Conservation (phyloP, 2,797 vertebrate species). For the Tolypeutes matacus region DNA sequence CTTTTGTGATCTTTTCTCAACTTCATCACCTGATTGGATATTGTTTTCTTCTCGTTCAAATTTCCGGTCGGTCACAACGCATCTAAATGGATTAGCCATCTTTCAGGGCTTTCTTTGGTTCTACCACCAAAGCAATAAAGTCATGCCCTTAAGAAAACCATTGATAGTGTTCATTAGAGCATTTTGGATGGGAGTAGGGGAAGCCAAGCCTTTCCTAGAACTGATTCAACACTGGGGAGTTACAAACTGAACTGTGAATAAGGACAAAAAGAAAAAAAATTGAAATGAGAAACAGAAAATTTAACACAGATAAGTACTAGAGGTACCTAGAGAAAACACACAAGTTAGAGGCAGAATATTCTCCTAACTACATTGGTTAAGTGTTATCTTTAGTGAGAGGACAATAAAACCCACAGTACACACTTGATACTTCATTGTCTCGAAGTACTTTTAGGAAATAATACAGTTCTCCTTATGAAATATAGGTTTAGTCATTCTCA, state of each 20-base stretch:
- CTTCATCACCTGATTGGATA: neutral
- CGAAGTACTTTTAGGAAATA: neutral
- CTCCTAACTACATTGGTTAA: neutral
- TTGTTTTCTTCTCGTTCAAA: too few species aligned
- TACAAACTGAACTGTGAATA: neutral
- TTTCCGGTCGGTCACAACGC: too few species aligned
- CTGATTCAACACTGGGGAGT: neutral
- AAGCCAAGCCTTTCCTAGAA: neutral
- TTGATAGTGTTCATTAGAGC: neutral
- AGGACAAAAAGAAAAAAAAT: neutral
- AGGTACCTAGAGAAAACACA: too few species aligned
- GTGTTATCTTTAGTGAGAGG: neutral
- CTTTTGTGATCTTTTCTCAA: neutral
- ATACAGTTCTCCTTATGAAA: too few species aligned
- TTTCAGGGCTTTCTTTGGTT: neutral
- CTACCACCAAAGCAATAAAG: too few species aligned
- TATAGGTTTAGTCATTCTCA: neutral
- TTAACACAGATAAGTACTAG: too few species aligned
- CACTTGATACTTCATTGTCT: neutral
- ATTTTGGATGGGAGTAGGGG: too few species aligned
- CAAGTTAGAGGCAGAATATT: accelerated
- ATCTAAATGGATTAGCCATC: accelerated
- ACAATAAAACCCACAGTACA: too few species aligned
- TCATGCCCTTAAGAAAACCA: neutral
- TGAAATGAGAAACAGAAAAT: neutral